Evolutionary conservation across 2,797 vertebrate genomes (phyloP), one percentile per base, ranked within the genome.

Genomic region (Simalia tracyae): DNA sequence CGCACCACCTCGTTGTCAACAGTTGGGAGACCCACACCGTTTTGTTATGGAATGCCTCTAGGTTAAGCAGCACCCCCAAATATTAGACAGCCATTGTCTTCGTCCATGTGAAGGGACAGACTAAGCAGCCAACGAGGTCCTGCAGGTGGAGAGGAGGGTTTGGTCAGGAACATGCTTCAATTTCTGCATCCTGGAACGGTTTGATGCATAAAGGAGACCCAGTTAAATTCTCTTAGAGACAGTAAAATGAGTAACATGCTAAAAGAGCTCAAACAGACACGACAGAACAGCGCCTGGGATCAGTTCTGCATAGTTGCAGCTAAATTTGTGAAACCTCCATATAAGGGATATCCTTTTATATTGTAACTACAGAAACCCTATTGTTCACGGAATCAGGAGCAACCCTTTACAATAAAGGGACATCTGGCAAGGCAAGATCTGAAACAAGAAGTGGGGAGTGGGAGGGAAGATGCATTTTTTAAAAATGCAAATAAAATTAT

Each of bases 401-500:
- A 88, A 24, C 42, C 22, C 3, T 61, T 42, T 15, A 36, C 66
- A 22, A 92, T 56, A 89, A 92, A 85, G 50, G 61, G 91, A 86
- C 88, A 89, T 85, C 81, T 89, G 91, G 91, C 88, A 54, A 60
- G 31, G 61, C 91, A 11, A 46, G 72, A 24, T 59, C 26, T 84
- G 31, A 42, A 59, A 81, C 68, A 7, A 63, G 19, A 31, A 68
- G 24, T 2, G 14, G 60, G 46, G 72, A 9, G 7, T 3, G 24
- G 59, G 22, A 22, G 54, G 84, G 63, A 63, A 26, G 91, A 24
- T 46, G 68, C 36, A 10, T 31, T 31, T 22, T 50, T 50, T 59
- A 31, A 63, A 84, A 57, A 92, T 46, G 87, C 56, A 87, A 87
- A 68, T 56, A 15, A 92, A 92, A 92, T 86, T 46, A 85, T 68